Evolutionary conservation across 2,797 vertebrate genomes (phyloP), one percentile per base, ranked within the genome.

Genomic region (Sciurus vulgaris): DNA sequence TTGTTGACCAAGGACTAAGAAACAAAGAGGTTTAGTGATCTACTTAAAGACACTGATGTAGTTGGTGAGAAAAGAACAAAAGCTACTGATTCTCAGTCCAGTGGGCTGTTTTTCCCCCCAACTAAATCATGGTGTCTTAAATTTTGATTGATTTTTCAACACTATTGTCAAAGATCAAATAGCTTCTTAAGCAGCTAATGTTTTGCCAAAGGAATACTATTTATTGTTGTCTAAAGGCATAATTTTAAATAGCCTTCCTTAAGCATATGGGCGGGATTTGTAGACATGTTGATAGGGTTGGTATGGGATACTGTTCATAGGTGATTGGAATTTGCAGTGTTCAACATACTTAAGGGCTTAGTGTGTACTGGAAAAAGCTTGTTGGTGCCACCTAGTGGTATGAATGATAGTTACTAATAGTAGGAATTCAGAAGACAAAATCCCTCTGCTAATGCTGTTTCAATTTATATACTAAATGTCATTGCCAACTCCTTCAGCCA

Each of bases 311-410:
- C 3, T 41, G 47, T 70, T 95, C 35, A 76, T 9, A 79, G 79
- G 35, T 38, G 63, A 38, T 72, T 33, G 28, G 86, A 79, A 92
- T 74, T 91, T 41, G 59, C 56, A 73, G 51, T 30, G 69, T 73
- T 77, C 56, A 63, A 41, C 20, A 11, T 7, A 41, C 47, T 22
- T 47, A 41, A 33, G 35, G 47, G 35, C 33, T 72, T 59, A 51
- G 72, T 63, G 87, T 54, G 28, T 26, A 70, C 77, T 83, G 87
- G 96, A 24, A 97, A 97, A 97, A 97, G 98, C 97, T 96, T 92
- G 59, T 94, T 97, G 95, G 96, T 98, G 97, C 98, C 98, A 98
- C 97, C 98, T 98, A 97, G 97, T 97, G 98, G 97, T 92, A 14
- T 2, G 44, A 95, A 30, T 51, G 67, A 65, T 72, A 82, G 67